Evolutionary conservation across 1,140 invertebrate genomes (phyloP).

Genomic region (Drosophila busckii): DNA sequence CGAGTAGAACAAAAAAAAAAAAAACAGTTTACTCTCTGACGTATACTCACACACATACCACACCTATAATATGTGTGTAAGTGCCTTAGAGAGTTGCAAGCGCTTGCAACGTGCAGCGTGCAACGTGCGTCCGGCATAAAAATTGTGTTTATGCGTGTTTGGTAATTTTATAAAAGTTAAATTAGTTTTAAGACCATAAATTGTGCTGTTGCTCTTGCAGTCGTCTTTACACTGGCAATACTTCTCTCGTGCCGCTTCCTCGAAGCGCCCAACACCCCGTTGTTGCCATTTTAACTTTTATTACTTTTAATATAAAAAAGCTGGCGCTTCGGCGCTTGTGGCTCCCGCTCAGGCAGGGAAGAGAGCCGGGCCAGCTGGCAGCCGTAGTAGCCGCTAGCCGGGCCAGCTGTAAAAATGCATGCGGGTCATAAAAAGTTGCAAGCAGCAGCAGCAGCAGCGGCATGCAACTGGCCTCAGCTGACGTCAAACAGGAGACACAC

Average conservation of each 20-base stretch:
- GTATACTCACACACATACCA: conserved; percentile 10
- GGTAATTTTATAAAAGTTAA: conserved; percentile 77
- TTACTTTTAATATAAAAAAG: conserved; percentile 76
- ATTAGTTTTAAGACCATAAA: conserved; percentile 76
- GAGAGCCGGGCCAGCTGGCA: conserved; percentile 16
- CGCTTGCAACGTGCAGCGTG: conserved; percentile 32
- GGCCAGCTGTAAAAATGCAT: conserved; percentile 70
- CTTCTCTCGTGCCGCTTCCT: not conserved
- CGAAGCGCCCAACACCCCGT: not conserved
- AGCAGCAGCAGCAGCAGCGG: conserved; percentile 21
- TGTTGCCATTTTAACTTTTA: conserved; percentile 70
- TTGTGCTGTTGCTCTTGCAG: conserved; percentile 44
- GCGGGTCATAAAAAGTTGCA: conserved; percentile 71
- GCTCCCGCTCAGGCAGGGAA: conserved; percentile 1
- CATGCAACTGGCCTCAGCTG: conserved; percentile 6
- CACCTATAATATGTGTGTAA: conserved; percentile 9
- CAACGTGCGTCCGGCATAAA: conserved; percentile 68
- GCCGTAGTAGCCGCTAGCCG: conserved; percentile 26
- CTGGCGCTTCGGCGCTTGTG: conserved; percentile 25
- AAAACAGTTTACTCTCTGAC: conserved; percentile 55
- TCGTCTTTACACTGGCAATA: not conserved
- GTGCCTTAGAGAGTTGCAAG: conserved; percentile 32
- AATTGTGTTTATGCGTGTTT: conserved; percentile 77
- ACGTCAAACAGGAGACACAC: too few relatives aligned
- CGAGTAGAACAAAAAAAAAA: conserved; percentile 29